Percentiles rank a stretch among this genome's conserved stretches.
These are phyloP conservation scores for Odontothrips loti DNA, from an alignment of 2,888 invertebrate genomes.

Conservation along the genomic window DNA sequence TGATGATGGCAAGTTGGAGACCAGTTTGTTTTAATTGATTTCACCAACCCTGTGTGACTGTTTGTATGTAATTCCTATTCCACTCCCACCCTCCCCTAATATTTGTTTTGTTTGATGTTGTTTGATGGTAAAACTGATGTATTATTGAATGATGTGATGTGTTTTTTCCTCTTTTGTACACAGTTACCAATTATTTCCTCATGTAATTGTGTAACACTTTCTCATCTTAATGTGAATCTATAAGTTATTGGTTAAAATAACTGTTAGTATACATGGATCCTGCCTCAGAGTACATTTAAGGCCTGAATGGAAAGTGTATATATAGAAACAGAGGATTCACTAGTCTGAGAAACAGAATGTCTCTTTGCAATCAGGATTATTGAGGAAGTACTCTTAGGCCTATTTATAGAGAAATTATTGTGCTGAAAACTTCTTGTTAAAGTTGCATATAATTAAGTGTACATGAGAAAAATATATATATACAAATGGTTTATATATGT, in stretches of 20 bases:
- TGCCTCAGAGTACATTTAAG: background rate
- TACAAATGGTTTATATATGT: background rate
- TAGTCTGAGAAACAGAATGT: constrained; percentile 18
- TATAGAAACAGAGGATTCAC: constrained; percentile 10
- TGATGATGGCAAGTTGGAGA: background rate
- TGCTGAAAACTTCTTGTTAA: constrained; percentile 13
- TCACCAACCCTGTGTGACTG: constrained; percentile 22
- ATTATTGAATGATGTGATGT: constrained; percentile 12
- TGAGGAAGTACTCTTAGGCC: background rate
- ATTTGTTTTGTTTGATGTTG: constrained; percentile 21
- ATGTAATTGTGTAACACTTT: background rate
- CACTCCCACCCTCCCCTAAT: background rate
- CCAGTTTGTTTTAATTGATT: constrained; percentile 14
- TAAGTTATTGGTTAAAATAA: background rate
- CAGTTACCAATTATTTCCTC: constrained; percentile 4
- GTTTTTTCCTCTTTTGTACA: constrained; percentile 7
- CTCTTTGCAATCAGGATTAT: background rate
- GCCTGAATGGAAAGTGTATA: constrained; percentile 13
- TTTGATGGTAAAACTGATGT: background rate
- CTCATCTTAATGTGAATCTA: constrained; percentile 3
- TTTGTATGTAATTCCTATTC: constrained; percentile 1
- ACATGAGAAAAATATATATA: background rate
- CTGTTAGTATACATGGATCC: constrained; percentile 9
- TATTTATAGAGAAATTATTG: constrained; percentile 22
- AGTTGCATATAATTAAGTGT: constrained; percentile 16